Conservation (phyloP, 92 coral and sea anemone genomes). For the Umimayanthus chanpuru region DNA sequence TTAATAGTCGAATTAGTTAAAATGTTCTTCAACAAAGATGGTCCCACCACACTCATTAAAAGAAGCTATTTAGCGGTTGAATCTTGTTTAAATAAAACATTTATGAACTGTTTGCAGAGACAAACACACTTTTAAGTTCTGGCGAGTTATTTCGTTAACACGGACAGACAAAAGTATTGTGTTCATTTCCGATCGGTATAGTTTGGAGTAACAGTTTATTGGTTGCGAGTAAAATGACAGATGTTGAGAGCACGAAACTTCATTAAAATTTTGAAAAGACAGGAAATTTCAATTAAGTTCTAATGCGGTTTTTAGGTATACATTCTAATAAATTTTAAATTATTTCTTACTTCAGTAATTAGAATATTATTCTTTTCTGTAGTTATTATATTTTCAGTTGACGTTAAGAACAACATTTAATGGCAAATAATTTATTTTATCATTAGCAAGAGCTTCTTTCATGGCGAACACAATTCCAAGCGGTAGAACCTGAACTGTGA, state of each 20-base stretch:
- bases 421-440: neutral
- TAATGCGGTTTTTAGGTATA: neutral
- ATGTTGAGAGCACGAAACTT: constrained; percentile 29
- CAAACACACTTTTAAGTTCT: neutral
- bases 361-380: neutral
- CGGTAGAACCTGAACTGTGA: neutral
- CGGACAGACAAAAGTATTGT: neutral
- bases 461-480: neutral
- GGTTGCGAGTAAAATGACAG: constrained; percentile 30
- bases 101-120: neutral
- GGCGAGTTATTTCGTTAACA: neutral
- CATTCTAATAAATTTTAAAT: neutral
- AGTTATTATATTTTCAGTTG: neutral
- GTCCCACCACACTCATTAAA: neutral
- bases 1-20: neutral
- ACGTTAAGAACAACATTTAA: neutral
- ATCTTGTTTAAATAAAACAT: neutral
- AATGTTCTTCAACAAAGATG: neutral
- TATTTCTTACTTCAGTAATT: neutral
- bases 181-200: neutral
- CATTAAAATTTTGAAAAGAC: constrained; percentile 44
- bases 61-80: neutral
- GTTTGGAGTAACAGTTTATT: constrained; percentile 10
- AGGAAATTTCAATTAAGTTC: constrained; percentile 37
- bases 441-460: neutral